Evolutionary conservation across 1,140 invertebrate species (phyloP), one percentile per base, ranked within the genome.

Genomic region (Caenorhabditis inopinata): DNA sequence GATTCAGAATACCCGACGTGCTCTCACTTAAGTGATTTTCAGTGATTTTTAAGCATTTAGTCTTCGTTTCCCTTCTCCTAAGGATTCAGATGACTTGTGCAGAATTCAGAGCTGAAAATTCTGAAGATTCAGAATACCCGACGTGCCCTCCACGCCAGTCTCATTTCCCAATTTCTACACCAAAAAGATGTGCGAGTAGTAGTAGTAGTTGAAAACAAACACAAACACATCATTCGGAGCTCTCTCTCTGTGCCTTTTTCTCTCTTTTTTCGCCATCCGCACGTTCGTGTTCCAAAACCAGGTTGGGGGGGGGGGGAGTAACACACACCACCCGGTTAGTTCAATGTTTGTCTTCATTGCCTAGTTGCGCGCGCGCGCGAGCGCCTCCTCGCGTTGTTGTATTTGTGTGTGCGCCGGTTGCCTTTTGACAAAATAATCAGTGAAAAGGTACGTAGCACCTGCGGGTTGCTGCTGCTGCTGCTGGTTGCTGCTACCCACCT

Each of bases 351-450:
- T 68, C 32, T 9, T 68, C 53, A n/a, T 12, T 38, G 58, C 58
- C 35, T 29, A 32, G 25, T 58, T 58, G 25, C 51, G 29, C 49
- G n/a, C n/a, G n/a, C n/a, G n/a, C n/a, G n/a, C n/a, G n/a, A n/a
- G n/a, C n/a, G n/a, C n/a, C n/a, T n/a, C 27, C 51, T 18, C 27
- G 53, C 29, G 53, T 62, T 25, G 29, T 7, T 62, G n/a, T 68
- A 21, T 68, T 16, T 38, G 9, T 68, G 58, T 68, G 32, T 68
- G n/a, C 32, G 6, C 32, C 58, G 58, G 58, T 68, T 68, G 58
- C 58, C 58, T 68, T 58, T 68, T 68, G 58, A 68, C 58, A 68
- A 68, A 68, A 68, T 68, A 68, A 68, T 68, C 58, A 68, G 58
- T 68, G 25, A 42, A 42, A 68, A 58, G 27, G 58, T 68, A 68